phyloP scores from a whole-genome alignment of 2,113 vertebrate species.

The Capreolus pygargus region DNA sequence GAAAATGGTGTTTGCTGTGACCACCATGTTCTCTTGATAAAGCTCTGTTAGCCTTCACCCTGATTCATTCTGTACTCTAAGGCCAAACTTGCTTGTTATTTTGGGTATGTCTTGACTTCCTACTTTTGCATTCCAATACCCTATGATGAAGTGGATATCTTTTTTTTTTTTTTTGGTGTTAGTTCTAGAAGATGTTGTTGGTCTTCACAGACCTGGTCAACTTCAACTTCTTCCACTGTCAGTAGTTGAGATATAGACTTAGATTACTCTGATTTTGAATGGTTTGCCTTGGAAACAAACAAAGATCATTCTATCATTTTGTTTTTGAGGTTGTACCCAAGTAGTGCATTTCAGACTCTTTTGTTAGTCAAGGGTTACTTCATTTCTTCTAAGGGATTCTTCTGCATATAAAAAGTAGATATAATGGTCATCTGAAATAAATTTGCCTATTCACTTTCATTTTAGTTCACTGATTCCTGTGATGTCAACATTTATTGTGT shows the following conservation, averaged over 20 bases:
- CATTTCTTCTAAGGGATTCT: neutral
- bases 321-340: neutral
- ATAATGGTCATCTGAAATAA: neutral
- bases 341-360: neutral
- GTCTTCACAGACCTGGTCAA: neutral
- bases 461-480: neutral
- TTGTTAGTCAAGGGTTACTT: neutral
- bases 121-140: neutral
- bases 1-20: neutral
- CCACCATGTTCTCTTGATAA: neutral
- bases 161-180: neutral
- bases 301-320: neutral
- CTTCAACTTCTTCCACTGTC: neutral
- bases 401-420: neutral
- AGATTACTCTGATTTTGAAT: neutral
- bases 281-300: neutral
- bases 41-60: neutral
- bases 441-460: neutral
- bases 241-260: neutral
- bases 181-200: neutral
- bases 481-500: neutral
- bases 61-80: neutral
- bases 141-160: neutral
- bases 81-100: neutral
- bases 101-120: neutral